phyloP scores from a whole-genome alignment of 2,797 vertebrate species.

The Arctocebus calabarensis region DNA sequence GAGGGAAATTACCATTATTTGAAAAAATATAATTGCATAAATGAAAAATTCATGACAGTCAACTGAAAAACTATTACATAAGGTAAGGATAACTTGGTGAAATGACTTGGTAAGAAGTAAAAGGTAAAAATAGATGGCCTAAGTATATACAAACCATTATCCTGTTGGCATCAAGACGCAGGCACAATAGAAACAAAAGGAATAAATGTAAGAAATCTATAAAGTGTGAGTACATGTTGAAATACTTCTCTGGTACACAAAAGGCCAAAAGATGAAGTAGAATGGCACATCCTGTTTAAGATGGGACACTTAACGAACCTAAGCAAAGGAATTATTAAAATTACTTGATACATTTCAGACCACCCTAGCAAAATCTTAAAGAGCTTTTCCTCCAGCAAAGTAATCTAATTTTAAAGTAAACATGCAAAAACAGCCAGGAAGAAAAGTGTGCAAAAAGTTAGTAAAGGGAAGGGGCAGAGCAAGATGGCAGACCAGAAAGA shows the following conservation, averaged over 20 bases:
- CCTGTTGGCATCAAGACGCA: neutral
- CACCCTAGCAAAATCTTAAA: neutral
- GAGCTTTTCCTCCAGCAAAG: neutral
- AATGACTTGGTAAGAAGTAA: neutral
- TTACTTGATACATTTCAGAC: neutral
- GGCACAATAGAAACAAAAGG: neutral
- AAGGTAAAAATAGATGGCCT: neutral
- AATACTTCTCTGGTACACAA: neutral
- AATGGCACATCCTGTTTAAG: neutral
- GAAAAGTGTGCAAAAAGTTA: neutral
- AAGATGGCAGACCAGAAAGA: no score
- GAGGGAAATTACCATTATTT: slow-evolving; percentile 20
- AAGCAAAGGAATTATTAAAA: neutral
- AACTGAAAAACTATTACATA: neutral
- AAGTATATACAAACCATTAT: neutral
- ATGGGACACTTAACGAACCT: no score
- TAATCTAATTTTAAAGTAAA: neutral
- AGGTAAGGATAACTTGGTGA: neutral
- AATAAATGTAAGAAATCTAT: neutral
- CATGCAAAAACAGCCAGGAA: neutral
- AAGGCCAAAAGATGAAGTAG: neutral
- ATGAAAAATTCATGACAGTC: slow-evolving; percentile 51
- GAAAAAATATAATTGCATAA: slow-evolving; percentile 36
- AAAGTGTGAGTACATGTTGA: accelerated
- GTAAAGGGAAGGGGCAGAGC: no score